phyloP scores from a whole-genome alignment of 1,140 invertebrate genomes.

The Bombus consobrinus region DNA sequence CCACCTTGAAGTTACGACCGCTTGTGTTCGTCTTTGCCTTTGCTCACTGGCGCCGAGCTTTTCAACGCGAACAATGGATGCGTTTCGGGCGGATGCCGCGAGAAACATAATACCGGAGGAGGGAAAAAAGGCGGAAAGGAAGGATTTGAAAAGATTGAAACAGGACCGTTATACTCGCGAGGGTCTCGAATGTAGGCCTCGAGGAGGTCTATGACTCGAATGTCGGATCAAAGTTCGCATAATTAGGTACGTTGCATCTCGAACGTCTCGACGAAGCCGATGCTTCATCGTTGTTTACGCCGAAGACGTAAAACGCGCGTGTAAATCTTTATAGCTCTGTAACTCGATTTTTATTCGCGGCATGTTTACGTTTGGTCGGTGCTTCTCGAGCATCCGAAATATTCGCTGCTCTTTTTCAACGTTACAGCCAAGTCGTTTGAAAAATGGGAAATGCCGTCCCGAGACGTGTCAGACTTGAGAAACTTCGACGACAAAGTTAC shows the following conservation, averaged over 20 bases:
- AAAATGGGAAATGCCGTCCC: not conserved
- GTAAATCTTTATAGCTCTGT: slow-evolving; percentile 7
- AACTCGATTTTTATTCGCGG: not conserved
- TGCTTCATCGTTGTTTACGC: not conserved
- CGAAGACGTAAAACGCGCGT: not conserved
- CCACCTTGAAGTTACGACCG: slow-evolving; percentile 24
- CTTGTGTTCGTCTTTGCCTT: not conserved
- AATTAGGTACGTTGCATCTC: no score
- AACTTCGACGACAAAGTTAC: not conserved
- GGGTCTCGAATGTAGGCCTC: not conserved
- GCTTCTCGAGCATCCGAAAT: not conserved
- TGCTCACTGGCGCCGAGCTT: not conserved
- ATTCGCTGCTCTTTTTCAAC: not conserved
- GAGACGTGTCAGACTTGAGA: not conserved
- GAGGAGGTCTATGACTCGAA: not conserved
- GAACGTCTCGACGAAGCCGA: no score
- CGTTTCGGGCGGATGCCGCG: not conserved
- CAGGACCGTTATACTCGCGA: not conserved
- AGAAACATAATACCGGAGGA: not conserved
- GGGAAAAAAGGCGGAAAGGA: not conserved
- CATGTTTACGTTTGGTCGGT: not conserved
- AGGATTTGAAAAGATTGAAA: not conserved
- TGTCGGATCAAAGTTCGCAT: not conserved
- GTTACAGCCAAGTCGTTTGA: not conserved
- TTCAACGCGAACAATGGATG: slow-evolving; percentile 5